These are phyloP conservation scores for Cyanistes caeruleus DNA, from an alignment of 2,113 vertebrate genomes.

Conservation along the genomic window DNA sequence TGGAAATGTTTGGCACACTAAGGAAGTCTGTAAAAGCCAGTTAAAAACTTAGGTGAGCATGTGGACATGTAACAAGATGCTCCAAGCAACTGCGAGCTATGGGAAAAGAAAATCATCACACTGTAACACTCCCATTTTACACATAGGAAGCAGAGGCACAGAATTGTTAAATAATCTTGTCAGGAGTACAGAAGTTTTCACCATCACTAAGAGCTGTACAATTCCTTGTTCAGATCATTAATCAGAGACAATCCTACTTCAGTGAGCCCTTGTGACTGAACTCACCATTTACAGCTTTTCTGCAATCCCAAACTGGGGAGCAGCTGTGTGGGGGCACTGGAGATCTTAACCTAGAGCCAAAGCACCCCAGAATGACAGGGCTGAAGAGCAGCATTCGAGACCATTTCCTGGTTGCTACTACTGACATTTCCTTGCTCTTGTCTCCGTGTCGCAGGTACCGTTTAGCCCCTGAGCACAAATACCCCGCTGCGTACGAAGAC, in stretches of 20 bases:
- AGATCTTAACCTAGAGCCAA: background rate
- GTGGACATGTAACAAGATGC: background rate
- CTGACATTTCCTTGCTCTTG: background rate
- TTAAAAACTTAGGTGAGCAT: background rate
- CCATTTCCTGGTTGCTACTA: background rate
- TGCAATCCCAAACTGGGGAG: background rate
- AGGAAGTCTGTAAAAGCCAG: background rate
- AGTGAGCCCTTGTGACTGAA: background rate
- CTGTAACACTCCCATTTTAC: background rate
- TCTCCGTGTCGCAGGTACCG: slow-evolving; percentile 72
- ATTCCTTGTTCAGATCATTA: background rate
- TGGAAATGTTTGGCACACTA: background rate
- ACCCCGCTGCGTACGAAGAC: slow-evolving; percentile 74
- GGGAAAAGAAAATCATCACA: background rate
- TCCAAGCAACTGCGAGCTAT: background rate
- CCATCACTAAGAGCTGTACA: background rate
- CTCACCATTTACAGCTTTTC: background rate
- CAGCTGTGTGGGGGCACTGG: background rate
- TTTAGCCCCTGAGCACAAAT: slow-evolving; percentile 79
- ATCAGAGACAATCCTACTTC: background rate
- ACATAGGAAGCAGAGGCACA: background rate
- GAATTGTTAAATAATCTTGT: background rate
- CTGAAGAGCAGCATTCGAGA: background rate
- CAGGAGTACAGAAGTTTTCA: background rate
- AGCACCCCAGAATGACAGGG: background rate